Evolutionary conservation across 2,888 invertebrate species (phyloP).

Genomic region (Sipha maydis): DNA sequence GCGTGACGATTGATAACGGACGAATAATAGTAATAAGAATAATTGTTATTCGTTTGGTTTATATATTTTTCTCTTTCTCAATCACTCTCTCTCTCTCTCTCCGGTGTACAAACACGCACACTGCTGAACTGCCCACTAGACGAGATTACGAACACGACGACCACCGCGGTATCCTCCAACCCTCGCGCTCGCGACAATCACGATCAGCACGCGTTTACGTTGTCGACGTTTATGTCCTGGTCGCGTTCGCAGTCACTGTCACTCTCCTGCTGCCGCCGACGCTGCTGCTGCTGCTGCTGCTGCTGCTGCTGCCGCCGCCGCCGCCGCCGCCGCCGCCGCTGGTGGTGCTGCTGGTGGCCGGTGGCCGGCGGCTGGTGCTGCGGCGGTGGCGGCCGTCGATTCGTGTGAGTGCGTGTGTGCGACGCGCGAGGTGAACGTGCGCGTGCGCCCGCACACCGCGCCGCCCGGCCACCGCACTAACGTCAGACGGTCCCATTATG

Average conservation of each 20-base stretch:
- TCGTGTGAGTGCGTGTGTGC: background rate
- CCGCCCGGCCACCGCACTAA: background rate
- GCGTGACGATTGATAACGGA: conserved; percentile 15
- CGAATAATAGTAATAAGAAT: background rate
- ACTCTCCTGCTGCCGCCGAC: too few relatives aligned
- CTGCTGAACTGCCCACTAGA: background rate
- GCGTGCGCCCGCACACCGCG: too few relatives aligned
- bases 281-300: too few relatives aligned
- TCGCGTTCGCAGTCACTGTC: background rate
- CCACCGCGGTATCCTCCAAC: background rate
- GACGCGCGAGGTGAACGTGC: background rate
- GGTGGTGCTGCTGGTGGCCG: background rate
- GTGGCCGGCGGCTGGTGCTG: background rate
- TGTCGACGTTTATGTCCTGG: conserved; percentile 14
- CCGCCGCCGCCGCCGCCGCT: too few relatives aligned
- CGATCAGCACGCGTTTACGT: conserved; percentile 48
- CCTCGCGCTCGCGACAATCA: background rate
- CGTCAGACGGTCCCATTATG: conserved; percentile 36
- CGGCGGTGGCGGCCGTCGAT: background rate
- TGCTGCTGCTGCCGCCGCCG: too few relatives aligned
- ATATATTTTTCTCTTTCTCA: background rate
- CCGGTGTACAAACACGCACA: background rate
- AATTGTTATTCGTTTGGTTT: background rate
- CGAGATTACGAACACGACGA: background rate
- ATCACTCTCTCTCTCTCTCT: background rate